Base-by-base conservation (phyloP, 1,140 invertebrate species). In the Andrena cerasifolii region DNA sequence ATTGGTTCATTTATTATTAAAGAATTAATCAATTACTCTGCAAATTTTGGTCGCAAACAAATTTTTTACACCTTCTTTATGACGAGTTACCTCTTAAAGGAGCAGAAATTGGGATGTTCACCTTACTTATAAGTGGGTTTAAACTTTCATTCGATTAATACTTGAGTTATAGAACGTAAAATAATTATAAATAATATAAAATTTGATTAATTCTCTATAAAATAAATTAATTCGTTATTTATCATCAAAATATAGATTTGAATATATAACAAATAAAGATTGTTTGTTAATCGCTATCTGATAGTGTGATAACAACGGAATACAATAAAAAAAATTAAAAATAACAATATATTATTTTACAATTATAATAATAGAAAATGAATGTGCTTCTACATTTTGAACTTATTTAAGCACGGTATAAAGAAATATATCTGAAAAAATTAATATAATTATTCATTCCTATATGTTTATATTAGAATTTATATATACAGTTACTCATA, bases 161-260 rank as follows among this genome's bases (percentile, higher is more conserved):
- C 10, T 1, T 43, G 12, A 16, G 58, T 58, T 72, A 21, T 16
- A 24, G 31, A 33, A 21, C 10, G 4, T 6, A 33, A 58, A 31
- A 56, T 33, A 33, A 8, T n/a, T 54, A 33, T 67, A n/a, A 54
- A n/a, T 26, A 54, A 54, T 26, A 28, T 21, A 28, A 54, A 54
- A 54, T 24, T 1, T 51, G 7, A 31, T 18, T 56, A 8, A 45
- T 45, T 28, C n/a, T n/a, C n/a, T n/a, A n/a, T n/a, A n/a, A n/a
- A n/a, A n/a, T n/a, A n/a, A n/a, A n/a, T n/a, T n/a, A n/a, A 63
- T 12, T 54, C 10, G 10, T 45, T 54, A 54, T 3, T 26, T 4
- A 54, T 26, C 14, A 45, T 45, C 8, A 45, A 63, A 45, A 26
- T 26, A 45, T 45, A 63, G n/a, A n/a, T n/a, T n/a, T n/a, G n/a